Evolutionary conservation across 2,113 vertebrate genomes (phyloP).

Genomic region (Ailuropoda melanoleuca): DNA sequence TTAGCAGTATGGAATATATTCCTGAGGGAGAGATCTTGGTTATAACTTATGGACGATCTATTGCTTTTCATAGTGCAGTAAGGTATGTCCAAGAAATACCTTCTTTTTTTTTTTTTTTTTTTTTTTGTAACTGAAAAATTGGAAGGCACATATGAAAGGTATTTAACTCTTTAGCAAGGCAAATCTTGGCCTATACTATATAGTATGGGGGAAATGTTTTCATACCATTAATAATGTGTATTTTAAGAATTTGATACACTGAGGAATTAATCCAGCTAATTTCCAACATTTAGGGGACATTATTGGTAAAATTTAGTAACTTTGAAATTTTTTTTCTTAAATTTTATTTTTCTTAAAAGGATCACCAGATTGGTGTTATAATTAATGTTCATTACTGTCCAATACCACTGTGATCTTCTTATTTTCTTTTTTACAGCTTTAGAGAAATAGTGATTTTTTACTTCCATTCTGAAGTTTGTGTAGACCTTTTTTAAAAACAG

Average conservation of each 20-base stretch:
- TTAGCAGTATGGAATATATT: slow-evolving; percentile 98
- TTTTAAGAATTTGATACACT: background rate
- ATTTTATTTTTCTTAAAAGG: slow-evolving; percentile 12
- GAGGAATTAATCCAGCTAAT: background rate
- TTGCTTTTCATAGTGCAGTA: slow-evolving; percentile 96
- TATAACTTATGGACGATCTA: slow-evolving; percentile 95
- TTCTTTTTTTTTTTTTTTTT: background rate
- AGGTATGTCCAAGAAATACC: slow-evolving; percentile 85
- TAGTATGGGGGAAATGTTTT: background rate
- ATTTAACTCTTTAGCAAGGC: background rate
- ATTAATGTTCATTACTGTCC: background rate
- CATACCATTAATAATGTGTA: background rate
- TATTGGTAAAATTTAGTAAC: background rate
- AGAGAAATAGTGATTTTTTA: background rate
- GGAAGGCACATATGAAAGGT: background rate
- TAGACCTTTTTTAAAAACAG: background rate
- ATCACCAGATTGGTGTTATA: background rate
- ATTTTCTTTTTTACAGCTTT: background rate
- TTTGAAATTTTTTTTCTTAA: background rate
- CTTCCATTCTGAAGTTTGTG: background rate
- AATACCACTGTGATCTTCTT: background rate
- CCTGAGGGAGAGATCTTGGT: slow-evolving; percentile 95
- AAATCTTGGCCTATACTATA: background rate
- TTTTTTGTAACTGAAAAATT: background rate
- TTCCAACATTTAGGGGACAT: background rate